Evolutionary conservation across 2,113 vertebrate genomes (phyloP), one percentile per base, ranked within the genome.

Genomic region (Indicator indicator): DNA sequence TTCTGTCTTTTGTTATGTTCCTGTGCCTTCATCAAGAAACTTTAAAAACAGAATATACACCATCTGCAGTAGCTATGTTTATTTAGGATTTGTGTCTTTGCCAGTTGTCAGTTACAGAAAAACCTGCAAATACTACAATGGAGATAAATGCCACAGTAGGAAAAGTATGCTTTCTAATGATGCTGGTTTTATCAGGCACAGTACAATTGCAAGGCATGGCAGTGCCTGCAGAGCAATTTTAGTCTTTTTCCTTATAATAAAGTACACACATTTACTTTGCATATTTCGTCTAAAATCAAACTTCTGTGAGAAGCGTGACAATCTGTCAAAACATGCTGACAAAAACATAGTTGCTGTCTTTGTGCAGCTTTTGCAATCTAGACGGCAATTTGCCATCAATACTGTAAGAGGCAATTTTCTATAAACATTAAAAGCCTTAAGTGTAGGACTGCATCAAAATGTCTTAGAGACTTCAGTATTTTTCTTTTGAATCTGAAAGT

Each of bases 351-450:
- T 50, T 81, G 62, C 65, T 69, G 69, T 86, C 70, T 94, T 79
- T 54, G 40, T 59, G 54, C 76, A 65, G 73, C 83, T 95, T 77
- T 94, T 83, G 79, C 76, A 88, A 83, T 95, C 82, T 69, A 58
- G 23, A 56, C 62, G 62, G 83, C 72, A 88, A 95, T 96, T 95
- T 96, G 71, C 85, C 58, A 86, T 88, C 89, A 88, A 58, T 83
- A 65, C 30, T 71, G 1, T 54, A 91, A 86, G 30, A 88, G 72
- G 85, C 85, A 94, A 95, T 95, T 95, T 95, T 94, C 89, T 72
- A 81, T 75, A 93, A 95, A 91, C 89, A 88, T 88, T 75, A 93
- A 94, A 94, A 88, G 73, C 91, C 65, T 75, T 90, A 94, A 83
- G 80, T 6, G 9, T 75, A 88, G 88, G 62, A 62, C 65, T 88